Base-by-base conservation (phyloP, 2,888 invertebrate genomes). In the Polylopha cassiicola region DNA sequence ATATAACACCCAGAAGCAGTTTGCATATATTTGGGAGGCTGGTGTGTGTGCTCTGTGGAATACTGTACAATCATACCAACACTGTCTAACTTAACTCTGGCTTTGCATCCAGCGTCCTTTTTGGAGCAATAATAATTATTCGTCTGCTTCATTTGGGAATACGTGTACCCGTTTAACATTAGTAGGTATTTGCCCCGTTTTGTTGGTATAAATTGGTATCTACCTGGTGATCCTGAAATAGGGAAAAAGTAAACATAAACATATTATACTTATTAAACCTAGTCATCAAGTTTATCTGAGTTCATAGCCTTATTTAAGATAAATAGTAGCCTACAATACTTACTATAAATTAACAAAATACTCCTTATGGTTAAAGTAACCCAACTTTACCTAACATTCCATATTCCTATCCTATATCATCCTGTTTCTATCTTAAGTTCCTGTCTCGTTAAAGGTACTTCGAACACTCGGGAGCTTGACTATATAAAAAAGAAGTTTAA, bases 61-160 rank as follows among this genome's bases (percentile, higher is more conserved):
- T 46, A 36, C 14, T 45, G 22, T 27, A 39, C 13, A 28, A 52
- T 37, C 20, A 41, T 41, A 2, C 57, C 52, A 1, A 47, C 22
- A 0, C 36, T 11, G 34, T 50, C 36, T 1, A 61, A 16, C 13
- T 47, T 60, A 3, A 57, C 38, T n/a, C 43, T 52, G 2, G 53
- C 55, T 21, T 45, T 55, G 36, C 60, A 61, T 3, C 43, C 31
- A 43, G 44, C 22, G 5, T 59, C 51, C 22, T 63, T 63, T 43
- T 65, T 65, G 1, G 65, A 62, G 36, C 66, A 65, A 22, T 61
- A 59, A 36, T 45, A 65, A 38, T 53, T 59, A 14, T 45, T 39
- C 0, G 50, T 39, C 5, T 33, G 20, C 15, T 41, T 37, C 20
- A 44, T 46, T 36, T 54, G 45, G 2, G 46, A 55, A 30, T 46